Base-by-base conservation (phyloP, 2,797 vertebrate species). In the Acipenser transmontanus region DNA sequence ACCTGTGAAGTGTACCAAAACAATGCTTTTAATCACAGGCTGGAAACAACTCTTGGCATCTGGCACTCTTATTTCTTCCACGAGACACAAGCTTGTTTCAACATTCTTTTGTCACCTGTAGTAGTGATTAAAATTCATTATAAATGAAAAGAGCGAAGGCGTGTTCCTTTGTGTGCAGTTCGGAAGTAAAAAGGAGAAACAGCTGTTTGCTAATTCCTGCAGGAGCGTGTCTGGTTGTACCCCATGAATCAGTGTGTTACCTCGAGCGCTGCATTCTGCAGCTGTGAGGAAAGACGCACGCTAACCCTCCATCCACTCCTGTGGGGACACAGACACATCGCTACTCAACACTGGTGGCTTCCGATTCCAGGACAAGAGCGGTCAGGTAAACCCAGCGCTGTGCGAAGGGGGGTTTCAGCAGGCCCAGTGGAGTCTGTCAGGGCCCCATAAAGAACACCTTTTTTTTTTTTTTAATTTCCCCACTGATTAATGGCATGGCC, bases 201-300 rank as follows among this genome's bases (percentile, higher is more conserved):
- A 96, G 94, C 93, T 97, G 94, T 90, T 92, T 92, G 89, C 87
- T 90, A 89, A 92, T 91, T 92, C 88, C 91, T 89, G 90, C 91
- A 88, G 89, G 72, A 78, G n/a, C 34, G 10, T 13, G 7, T 34
- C 13, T 12, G 54, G 54, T n/a, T 57, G 54, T 57, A n/a, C 54
- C 1, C 54, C 54, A n/a, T 57, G 54, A 57, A 57, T 11, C 54
- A 57, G 54, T 7, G 54, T n/a, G 54, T 2, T 57, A 57, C 12
- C 54, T 57, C 54, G 72, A 69, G 76, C 75, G 73, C 66, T 68
- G 66, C 60, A 74, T 49, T 50, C 5, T 7, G 63, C 65, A 54
- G 62, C 64, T 49, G 1, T 1, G 64, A 13, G 67, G 0, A 1
- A 48, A 20, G n/a, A n/a, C n/a, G 74, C 49, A 4, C 66, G 49